Evolutionary conservation across 2,888 invertebrate species (phyloP).

Genomic region (Timema podura): DNA sequence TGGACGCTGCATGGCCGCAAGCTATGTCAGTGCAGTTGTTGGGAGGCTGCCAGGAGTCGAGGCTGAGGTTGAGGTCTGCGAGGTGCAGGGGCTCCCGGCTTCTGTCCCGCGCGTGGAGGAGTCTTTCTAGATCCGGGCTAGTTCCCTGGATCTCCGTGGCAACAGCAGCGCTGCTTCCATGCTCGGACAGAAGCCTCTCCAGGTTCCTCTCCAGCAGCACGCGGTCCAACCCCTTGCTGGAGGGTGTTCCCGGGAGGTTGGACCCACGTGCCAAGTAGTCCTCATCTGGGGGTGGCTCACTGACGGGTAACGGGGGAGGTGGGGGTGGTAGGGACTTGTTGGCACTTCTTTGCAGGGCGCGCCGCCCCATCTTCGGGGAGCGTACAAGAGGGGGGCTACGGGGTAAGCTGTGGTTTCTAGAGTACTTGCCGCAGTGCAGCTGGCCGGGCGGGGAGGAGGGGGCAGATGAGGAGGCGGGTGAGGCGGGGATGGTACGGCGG

Average conservation of each 20-base stretch:
- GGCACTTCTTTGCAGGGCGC: constrained; percentile 48
- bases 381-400: constrained; percentile 54
- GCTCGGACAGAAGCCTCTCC: constrained; percentile 54
- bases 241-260: neutral
- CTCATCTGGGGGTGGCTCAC: constrained; percentile 41
- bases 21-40: neutral
- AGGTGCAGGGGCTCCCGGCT: constrained; percentile 56
- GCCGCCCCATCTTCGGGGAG: constrained; percentile 54
- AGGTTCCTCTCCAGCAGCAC: constrained; percentile 65
- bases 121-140: constrained; percentile 46
- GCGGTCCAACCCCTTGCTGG: constrained; percentile 55
- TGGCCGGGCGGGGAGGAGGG: constrained; percentile 33
- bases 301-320: constrained; percentile 28
- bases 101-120: constrained; percentile 54
- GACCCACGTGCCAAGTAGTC: neutral
- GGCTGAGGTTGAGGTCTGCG: constrained; percentile 51
- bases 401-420: constrained; percentile 25
- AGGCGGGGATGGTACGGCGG: constrained; percentile 32
- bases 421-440: constrained; percentile 27
- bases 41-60: constrained; percentile 51
- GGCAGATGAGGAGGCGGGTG: constrained; percentile 30
- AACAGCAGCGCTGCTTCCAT: constrained; percentile 31
- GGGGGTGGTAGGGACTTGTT: constrained; percentile 40
- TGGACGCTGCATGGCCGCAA: constrained; percentile 53
- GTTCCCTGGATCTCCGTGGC: constrained; percentile 28